phyloP scores from a whole-genome alignment of 2,888 invertebrate genomes.

The Penaeus monodon region DNA sequence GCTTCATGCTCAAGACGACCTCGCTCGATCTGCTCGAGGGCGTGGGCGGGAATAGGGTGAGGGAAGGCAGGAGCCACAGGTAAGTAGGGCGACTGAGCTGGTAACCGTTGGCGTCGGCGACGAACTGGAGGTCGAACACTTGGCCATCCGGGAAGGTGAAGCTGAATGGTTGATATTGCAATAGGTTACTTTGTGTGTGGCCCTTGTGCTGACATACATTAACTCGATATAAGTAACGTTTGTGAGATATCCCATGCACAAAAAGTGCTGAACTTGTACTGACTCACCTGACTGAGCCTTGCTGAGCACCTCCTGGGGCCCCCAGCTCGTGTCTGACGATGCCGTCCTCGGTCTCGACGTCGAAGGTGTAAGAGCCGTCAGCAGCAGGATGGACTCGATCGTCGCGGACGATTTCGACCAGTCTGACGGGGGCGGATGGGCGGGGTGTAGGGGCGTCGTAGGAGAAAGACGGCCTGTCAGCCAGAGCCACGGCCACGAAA shows the following conservation, averaged over 20 bases:
- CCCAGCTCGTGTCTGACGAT: slow-evolving; percentile 29
- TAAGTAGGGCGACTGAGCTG: slow-evolving; percentile 41
- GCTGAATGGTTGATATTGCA: slow-evolving; percentile 3
- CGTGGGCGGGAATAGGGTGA: slow-evolving; percentile 46
- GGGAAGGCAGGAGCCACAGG: slow-evolving; percentile 40
- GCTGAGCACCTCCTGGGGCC: background rate
- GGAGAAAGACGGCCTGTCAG: background rate
- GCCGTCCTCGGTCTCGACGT: slow-evolving; percentile 36
- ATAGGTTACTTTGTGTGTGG: no score
- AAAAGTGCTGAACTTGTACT: no score
- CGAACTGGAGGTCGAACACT: slow-evolving; percentile 43
- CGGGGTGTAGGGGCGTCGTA: slow-evolving; percentile 2
- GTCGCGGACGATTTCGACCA: slow-evolving; percentile 27
- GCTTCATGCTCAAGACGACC: background rate
- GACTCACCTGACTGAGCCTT: no score
- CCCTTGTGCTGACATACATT: no score
- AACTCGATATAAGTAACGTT: no score
- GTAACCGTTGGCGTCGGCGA: slow-evolving; percentile 44
- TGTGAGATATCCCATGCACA: no score
- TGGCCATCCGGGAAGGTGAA: slow-evolving; percentile 39
- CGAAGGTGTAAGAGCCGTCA: slow-evolving; percentile 35
- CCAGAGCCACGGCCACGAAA: slow-evolving; percentile 16
- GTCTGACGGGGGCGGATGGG: background rate
- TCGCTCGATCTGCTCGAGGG: slow-evolving; percentile 36
- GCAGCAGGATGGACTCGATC: slow-evolving; percentile 21